These are phyloP conservation scores for Gallinago undulata DNA, from an alignment of 2,113 vertebrate genomes.

Conservation along the genomic window DNA sequence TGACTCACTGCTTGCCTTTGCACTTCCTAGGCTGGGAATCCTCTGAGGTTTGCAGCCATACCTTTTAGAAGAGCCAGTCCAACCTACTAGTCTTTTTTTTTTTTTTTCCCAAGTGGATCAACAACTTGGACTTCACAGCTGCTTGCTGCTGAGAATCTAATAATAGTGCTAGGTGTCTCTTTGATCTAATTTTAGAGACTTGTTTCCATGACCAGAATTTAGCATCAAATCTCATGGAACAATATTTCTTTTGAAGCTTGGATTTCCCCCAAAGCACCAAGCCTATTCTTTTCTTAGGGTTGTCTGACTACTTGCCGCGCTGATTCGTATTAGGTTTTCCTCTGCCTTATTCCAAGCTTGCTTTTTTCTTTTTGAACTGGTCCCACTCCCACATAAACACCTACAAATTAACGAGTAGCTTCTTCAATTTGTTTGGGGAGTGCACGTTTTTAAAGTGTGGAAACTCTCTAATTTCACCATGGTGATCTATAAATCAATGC, in stretches of 20 bases:
- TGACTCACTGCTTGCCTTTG: not conserved
- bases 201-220: not conserved
- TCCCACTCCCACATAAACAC: not conserved
- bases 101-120: not conserved
- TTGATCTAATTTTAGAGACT: not conserved
- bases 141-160: not conserved
- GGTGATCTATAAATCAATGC: not conserved
- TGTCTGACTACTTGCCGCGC: not conserved
- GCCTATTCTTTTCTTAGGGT: not conserved
- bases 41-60: not conserved
- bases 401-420: not conserved
- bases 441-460: fast-evolving
- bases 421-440: not conserved
- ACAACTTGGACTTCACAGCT: not conserved
- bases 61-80: not conserved
- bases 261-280: not conserved
- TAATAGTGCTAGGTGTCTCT: not conserved
- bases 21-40: not conserved
- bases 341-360: not conserved
- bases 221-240: not conserved
- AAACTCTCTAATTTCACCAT: not conserved
- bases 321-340: not conserved
- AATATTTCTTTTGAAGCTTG: not conserved
- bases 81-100: not conserved
- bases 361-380: not conserved